A percentile compares a stretch with the other conserved stretches of the same genome.
These are phyloP conservation scores for Drosophila jambulina DNA, from an alignment of 1,140 invertebrate species.

Conservation along the genomic window DNA sequence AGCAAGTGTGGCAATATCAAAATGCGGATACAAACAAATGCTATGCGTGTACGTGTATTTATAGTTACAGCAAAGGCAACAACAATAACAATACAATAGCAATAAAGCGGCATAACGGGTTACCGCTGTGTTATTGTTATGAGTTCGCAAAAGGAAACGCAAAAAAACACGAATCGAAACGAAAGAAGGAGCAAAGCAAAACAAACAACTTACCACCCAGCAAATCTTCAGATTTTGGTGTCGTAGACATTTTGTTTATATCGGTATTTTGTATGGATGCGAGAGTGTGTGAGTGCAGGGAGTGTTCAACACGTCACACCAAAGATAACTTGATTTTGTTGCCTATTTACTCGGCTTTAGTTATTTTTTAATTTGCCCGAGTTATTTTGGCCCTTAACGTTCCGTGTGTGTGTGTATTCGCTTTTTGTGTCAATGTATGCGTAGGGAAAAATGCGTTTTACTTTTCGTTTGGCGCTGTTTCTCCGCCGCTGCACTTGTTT, in stretches of 20 bases:
- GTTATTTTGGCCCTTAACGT: constrained; percentile 63
- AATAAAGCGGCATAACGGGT: constrained; percentile 41
- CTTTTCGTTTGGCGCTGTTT: constrained; percentile 69
- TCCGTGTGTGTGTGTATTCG: constrained; percentile 48
- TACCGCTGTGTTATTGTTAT: constrained; percentile 48
- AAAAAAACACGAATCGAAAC: constrained; percentile 23
- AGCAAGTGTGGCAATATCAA: constrained; percentile 44
- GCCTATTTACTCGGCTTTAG: constrained; percentile 65
- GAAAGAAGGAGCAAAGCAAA: constrained; percentile 39
- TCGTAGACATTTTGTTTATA: constrained; percentile 79
- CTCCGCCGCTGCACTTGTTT: constrained; percentile 53
- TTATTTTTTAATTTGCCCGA: constrained; percentile 33
- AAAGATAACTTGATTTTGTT: constrained; percentile 71
- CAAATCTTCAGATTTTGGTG: constrained; percentile 82
- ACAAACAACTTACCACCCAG: constrained; percentile 75
- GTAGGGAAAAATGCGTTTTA: constrained; percentile 76
- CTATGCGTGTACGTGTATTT: constrained; percentile 22
- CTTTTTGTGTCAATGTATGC: constrained; percentile 57
- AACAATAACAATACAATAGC: constrained; percentile 20
- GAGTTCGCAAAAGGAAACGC: constrained; percentile 38
- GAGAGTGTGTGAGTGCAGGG: constrained; percentile 28
- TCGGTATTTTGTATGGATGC: constrained; percentile 35
- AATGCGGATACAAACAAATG: constrained; percentile 40
- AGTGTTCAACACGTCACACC: constrained; percentile 65
- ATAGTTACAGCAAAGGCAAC: constrained; percentile 23